Conservation (phyloP, 2,888 invertebrate species). For the Anticlea derivata region DNA sequence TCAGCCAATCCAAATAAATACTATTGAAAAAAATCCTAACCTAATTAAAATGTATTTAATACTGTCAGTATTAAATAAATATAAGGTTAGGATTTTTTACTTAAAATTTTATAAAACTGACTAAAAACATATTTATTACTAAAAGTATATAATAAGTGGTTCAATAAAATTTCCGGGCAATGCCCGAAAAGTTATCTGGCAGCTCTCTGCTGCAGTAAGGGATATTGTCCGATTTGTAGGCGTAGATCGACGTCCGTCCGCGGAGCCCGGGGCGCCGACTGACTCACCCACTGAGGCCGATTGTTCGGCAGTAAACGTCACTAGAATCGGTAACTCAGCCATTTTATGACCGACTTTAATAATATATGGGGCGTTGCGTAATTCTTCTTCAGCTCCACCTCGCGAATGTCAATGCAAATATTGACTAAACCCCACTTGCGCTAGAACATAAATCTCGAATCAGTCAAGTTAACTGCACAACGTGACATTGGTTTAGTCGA, state of each 20-base stretch:
- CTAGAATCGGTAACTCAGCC: slow-evolving; percentile 78
- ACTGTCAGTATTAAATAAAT: no score
- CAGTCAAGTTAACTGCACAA: background rate
- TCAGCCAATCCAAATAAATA: no score
- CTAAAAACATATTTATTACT: no score
- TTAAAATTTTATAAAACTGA: no score
- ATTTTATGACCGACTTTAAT: slow-evolving; percentile 74
- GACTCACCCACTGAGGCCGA: slow-evolving; percentile 73
- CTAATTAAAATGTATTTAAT: no score
- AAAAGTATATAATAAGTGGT: background rate
- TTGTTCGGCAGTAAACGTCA: slow-evolving; percentile 78
- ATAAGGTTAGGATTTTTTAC: no score
- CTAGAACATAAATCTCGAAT: background rate
- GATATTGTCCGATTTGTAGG: slow-evolving; percentile 68
- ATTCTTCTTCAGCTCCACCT: slow-evolving; percentile 62
- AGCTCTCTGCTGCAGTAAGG: slow-evolving; percentile 37
- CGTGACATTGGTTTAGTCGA: background rate
- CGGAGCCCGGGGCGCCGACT: slow-evolving; percentile 69
- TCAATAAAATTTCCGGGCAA: slow-evolving; percentile 1
- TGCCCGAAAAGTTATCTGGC: slow-evolving; percentile 1
- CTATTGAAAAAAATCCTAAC: no score
- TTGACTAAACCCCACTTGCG: slow-evolving; percentile 36
- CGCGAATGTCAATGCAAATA: slow-evolving; percentile 61
- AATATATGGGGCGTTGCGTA: slow-evolving; percentile 79
- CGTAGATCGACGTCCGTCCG: slow-evolving; percentile 65